Conservation (phyloP, 2,888 invertebrate genomes). For the Pasiphila rectangulata region DNA sequence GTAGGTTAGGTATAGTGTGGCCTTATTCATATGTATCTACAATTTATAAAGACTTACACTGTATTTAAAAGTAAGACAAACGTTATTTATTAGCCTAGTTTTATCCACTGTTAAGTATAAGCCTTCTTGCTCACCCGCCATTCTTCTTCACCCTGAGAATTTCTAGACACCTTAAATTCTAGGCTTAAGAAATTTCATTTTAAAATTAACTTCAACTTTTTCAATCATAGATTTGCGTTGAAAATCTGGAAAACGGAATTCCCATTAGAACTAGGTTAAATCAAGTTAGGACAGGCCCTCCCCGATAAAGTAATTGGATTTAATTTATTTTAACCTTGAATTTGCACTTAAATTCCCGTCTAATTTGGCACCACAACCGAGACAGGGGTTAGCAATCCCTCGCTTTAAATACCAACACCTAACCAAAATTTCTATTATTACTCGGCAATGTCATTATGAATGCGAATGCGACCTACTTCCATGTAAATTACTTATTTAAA, state of each 20-base stretch:
- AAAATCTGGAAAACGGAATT: constrained; percentile 5
- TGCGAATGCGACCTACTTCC: constrained; percentile 15
- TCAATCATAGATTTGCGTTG: constrained; percentile 8
- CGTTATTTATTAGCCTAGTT: too few species aligned
- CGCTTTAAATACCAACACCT: constrained; percentile 10
- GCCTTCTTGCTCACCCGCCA: too few species aligned
- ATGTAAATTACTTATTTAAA: constrained; percentile 20
- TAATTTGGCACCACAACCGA: constrained; percentile 24
- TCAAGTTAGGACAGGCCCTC: constrained; percentile 10
- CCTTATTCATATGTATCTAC: too few species aligned
- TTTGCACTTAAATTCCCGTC: constrained; percentile 24
- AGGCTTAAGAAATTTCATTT: neutral
- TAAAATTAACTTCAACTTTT: constrained; percentile 1
- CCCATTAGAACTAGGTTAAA: constrained; percentile 14
- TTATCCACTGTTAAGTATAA: too few species aligned
- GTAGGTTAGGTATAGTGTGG: too few species aligned
- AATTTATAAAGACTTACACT: too few species aligned
- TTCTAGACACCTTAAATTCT: neutral
- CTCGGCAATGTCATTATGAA: constrained; percentile 15
- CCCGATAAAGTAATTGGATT: constrained; percentile 20
- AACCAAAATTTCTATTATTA: constrained; percentile 10
- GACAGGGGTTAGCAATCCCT: constrained; percentile 14
- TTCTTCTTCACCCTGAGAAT: too few species aligned
- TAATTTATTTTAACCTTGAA: constrained; percentile 24
- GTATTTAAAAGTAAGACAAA: too few species aligned